phyloP scores from a whole-genome alignment of 1,140 invertebrate genomes.

The Drosophila trapezifrons region DNA sequence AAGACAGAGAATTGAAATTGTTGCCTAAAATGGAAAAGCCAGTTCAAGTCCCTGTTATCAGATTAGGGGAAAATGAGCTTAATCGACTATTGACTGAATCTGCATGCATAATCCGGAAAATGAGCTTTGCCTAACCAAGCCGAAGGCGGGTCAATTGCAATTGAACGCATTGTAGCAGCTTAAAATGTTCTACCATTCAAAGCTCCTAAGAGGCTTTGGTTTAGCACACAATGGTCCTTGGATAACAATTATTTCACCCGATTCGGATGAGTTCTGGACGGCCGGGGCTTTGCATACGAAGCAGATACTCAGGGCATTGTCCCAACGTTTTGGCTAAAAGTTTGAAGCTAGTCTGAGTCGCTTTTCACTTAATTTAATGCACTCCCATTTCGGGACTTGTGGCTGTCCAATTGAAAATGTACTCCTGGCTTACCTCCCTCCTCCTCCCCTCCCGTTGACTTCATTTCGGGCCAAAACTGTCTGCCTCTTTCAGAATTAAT shows the following conservation, averaged over 20 bases:
- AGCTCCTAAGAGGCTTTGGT: conserved; percentile 43
- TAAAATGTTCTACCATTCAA: conserved; percentile 33
- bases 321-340: background rate
- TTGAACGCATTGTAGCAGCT: conserved; percentile 37
- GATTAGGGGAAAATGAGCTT: background rate
- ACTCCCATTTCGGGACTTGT: conserved; percentile 4
- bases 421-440: conserved; percentile 3
- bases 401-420: conserved; percentile 37
- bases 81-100: conserved; percentile 9
- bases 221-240: conserved; percentile 24
- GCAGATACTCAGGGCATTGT: background rate
- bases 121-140: conserved; percentile 19
- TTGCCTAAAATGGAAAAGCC: conserved; percentile 1
- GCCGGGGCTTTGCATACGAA: conserved; percentile 2
- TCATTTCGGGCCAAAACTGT: conserved; percentile 7
- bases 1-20: background rate
- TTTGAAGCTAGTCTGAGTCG: background rate
- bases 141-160: conserved; percentile 37
- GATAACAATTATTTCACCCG: conserved; percentile 27
- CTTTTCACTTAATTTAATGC: conserved; percentile 31
- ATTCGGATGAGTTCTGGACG: conserved; percentile 14
- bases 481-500: conserved; percentile 36
- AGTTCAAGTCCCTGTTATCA: conserved; percentile 4
- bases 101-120: conserved; percentile 28
- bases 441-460: background rate